These are phyloP conservation scores for Lamprotornis superbus DNA, from an alignment of 2,113 vertebrate species.

Conservation along the genomic window DNA sequence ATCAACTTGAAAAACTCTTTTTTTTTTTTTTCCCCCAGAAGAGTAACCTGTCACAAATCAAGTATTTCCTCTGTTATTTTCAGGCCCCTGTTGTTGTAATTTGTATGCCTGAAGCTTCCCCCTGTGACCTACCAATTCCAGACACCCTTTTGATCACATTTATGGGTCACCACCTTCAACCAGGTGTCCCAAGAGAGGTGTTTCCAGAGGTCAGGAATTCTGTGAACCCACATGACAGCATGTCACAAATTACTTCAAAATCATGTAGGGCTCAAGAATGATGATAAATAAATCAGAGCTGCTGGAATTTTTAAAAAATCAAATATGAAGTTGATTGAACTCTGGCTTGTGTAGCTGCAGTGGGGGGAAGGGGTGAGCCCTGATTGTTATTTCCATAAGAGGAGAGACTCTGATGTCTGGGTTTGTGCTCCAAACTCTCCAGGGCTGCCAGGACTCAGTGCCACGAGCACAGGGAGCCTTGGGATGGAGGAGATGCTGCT, in stretches of 20 bases:
- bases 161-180: background rate
- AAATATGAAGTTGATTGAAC: background rate
- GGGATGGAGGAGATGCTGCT: background rate
- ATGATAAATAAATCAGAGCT: background rate
- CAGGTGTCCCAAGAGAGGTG: background rate
- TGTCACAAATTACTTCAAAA: background rate
- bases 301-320: background rate
- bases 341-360: background rate
- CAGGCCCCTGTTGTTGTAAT: background rate
- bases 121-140: background rate
- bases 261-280: background rate
- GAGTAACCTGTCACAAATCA: background rate
- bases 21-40: background rate
- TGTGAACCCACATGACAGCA: background rate
- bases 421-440: background rate
- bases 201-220: background rate
- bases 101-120: background rate
- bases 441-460: background rate
- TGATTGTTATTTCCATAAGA: background rate
- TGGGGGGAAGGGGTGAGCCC: background rate
- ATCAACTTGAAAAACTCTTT: background rate
- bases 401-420: rapidly evolving
- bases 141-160: background rate
- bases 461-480: background rate
- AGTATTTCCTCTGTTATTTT: background rate